Evolutionary conservation across 2,113 vertebrate species (phyloP), one percentile per base, ranked within the genome.

Genomic region (Deroptyus accipitrinus): DNA sequence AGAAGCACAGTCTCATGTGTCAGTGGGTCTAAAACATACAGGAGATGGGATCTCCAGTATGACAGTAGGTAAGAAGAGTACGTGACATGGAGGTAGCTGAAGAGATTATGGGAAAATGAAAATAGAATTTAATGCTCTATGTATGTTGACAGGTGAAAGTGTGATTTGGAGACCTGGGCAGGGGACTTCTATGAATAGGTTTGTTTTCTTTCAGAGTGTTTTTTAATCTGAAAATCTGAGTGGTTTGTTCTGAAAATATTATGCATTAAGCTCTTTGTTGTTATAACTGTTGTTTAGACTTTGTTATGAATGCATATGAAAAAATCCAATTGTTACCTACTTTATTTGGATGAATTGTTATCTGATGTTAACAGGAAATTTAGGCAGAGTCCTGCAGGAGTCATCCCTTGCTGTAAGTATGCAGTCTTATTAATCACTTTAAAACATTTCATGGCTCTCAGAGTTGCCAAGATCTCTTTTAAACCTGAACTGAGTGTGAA

Each of bases 11-110:
- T 9, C 25, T 35, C 22, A 1, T 13, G 59, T 44, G 72, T 9
- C 68, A 39, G 35, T 1, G 8, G n/a, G 49, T 17, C 30, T 4
- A 62, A 55, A 78, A 25, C 0, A 0, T 4, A 0, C 28, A 31
- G 81, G 22, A 59, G 19, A n/a, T 1, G 8, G 81, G 31, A 31
- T 63, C 39, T 49, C 49, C 35, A 17, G 12, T 10, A 3, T 6
- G 25, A 91, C 31, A 30, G 31, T 7, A 5, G 35, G 61, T 8
- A 63, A 73, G 55, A 83, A 62, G n/a, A 30, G 7, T 13, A 6
- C 0, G 0, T 63, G 55, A 31, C 77, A 19, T 35, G 0, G 0
- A 31, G 69, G 48, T 39, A 61, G 77, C n/a, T 81, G 61, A 30
- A 75, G n/a, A 74, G 46, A 35, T 37, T 13, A 9, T 6, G n/a